Evolutionary conservation across 2,888 invertebrate genomes (phyloP).

Genomic region (Thera britannica): DNA sequence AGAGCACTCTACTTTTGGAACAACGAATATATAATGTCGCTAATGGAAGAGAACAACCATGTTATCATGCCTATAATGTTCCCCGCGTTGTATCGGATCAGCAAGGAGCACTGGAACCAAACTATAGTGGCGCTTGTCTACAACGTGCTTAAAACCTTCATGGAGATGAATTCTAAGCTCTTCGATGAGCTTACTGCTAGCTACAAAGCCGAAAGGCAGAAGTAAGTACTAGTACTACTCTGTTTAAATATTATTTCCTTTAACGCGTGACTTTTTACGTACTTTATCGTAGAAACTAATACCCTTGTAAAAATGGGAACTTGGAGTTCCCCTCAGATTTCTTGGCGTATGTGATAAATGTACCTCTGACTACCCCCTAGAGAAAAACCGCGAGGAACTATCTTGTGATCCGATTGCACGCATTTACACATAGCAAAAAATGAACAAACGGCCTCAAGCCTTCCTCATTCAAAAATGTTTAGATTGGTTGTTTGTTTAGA

Average conservation of each 20-base stretch:
- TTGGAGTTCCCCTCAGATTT: too few relatives aligned
- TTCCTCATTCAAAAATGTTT: too few relatives aligned
- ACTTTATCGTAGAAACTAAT: too few relatives aligned
- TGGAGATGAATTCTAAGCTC: constrained; percentile 99
- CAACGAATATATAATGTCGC: constrained; percentile 99
- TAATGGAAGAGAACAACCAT: constrained; percentile 99
- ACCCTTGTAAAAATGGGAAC: too few relatives aligned
- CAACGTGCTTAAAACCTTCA: constrained; percentile 99
- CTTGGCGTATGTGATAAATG: too few relatives aligned
- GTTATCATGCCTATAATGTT: constrained; percentile 99
- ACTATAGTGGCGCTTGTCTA: constrained; percentile 99
- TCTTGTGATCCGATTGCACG: too few relatives aligned
- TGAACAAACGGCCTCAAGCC: too few relatives aligned
- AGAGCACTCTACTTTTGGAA: constrained; percentile 99
- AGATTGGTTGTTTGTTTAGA: too few relatives aligned
- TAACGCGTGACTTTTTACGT: too few relatives aligned
- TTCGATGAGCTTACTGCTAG: constrained; percentile 99
- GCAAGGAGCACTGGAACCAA: constrained; percentile 99
- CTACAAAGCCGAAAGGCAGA: constrained; percentile 99
- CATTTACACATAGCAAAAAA: too few relatives aligned
- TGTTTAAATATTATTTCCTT: background rate
- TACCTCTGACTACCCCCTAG: too few relatives aligned
- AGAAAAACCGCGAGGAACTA: too few relatives aligned
- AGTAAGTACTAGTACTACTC: constrained; percentile 86
- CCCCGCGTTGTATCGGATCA: constrained; percentile 98